Evolutionary conservation across 2,113 vertebrate species (phyloP).

Genomic region (Indicator maculatus): DNA sequence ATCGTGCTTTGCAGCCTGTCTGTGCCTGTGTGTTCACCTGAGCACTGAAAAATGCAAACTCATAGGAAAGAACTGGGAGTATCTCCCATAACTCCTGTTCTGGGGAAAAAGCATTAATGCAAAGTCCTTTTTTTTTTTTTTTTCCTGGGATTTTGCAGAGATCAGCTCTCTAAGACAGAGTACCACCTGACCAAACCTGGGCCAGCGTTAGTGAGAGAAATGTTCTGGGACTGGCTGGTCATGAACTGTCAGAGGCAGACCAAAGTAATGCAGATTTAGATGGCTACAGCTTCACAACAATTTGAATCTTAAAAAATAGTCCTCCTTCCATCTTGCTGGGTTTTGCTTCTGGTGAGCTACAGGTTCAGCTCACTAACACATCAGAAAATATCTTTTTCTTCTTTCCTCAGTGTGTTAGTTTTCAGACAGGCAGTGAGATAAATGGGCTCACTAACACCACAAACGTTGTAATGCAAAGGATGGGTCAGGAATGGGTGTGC

Average conservation of each 20-base stretch:
- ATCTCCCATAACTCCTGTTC: fast-evolving
- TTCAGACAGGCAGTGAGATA: background rate
- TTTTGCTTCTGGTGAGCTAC: background rate
- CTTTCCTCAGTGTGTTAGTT: background rate
- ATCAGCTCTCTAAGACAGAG: background rate
- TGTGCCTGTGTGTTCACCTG: background rate
- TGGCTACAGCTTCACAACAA: background rate
- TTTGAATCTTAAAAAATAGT: background rate
- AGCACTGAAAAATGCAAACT: background rate
- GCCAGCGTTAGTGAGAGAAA: fast-evolving
- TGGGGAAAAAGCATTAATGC: background rate
- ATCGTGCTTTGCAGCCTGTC: background rate
- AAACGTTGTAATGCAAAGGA: background rate
- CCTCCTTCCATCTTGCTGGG: background rate
- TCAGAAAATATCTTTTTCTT: background rate
- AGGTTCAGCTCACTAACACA: background rate
- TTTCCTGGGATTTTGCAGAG: background rate
- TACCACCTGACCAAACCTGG: background rate
- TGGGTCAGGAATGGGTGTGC: background rate
- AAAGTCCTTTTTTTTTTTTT: background rate
- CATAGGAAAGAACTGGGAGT: background rate
- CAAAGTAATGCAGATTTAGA: background rate
- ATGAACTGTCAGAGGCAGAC: background rate
- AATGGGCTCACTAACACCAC: background rate
- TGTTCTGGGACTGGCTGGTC: fast-evolving